Evolutionary conservation across 1,140 invertebrate species (phyloP).

Genomic region (Caenorhabditis remanei): DNA sequence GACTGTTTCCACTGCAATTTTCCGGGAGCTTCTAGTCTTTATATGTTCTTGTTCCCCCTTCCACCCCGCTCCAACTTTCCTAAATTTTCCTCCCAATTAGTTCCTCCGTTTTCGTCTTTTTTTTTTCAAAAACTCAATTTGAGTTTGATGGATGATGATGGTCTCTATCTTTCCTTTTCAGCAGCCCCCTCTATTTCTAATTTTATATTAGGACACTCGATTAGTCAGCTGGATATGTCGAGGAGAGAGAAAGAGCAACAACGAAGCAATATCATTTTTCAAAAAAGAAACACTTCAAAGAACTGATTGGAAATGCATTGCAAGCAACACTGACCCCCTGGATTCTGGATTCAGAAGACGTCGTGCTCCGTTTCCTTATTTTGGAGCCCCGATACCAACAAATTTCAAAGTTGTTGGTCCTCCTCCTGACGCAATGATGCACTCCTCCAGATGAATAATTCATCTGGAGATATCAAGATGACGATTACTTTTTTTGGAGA

Average conservation of each 20-base stretch:
- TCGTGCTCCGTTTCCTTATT: background rate
- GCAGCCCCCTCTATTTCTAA: background rate
- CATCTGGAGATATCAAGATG: conserved; percentile 14
- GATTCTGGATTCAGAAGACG: background rate
- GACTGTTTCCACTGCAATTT: conserved; percentile 2
- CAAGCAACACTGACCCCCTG: no score
- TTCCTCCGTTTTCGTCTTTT: background rate
- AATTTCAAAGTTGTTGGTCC: background rate
- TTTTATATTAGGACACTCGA: conserved; percentile 24
- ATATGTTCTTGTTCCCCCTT: background rate
- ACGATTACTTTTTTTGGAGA: conserved; percentile 25
- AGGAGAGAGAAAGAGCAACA: background rate
- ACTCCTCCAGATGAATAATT: conserved; percentile 6
- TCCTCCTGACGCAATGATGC: background rate
- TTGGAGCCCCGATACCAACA: no score
- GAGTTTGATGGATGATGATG: conserved; percentile 28
- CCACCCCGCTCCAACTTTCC: background rate
- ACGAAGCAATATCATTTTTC: conserved; percentile 40
- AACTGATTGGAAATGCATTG: conserved; percentile 49
- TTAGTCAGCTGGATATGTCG: background rate
- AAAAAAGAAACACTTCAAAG: background rate
- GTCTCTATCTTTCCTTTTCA: background rate
- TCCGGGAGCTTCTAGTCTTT: background rate
- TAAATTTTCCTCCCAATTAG: background rate
- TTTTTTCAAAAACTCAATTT: background rate